These are phyloP conservation scores for Erythrolamprus reginae DNA, from an alignment of 2,113 vertebrate genomes.

Conservation along the genomic window DNA sequence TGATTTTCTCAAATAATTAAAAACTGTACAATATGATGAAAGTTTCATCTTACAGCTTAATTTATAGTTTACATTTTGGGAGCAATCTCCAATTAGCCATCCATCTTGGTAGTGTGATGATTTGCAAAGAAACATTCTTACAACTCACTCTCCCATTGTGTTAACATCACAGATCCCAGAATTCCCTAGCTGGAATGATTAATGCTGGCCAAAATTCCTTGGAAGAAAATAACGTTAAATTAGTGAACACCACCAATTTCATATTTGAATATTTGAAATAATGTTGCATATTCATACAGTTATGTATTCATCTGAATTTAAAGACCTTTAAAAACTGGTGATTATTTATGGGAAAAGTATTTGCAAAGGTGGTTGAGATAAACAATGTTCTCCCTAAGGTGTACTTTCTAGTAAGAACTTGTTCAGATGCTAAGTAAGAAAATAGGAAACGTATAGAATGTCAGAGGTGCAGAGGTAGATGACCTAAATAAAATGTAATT, in stretches of 20 bases:
- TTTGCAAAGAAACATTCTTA: background rate
- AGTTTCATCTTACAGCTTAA: background rate
- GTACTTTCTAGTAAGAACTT: constrained; percentile 1
- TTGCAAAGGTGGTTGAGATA: background rate
- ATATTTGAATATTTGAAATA: background rate
- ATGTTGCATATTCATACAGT: background rate
- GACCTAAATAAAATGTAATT: background rate
- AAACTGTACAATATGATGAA: background rate
- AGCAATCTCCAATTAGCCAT: background rate
- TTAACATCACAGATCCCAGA: background rate
- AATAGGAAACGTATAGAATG: background rate
- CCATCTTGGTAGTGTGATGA: background rate
- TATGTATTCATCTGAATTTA: background rate
- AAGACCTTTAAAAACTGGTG: background rate
- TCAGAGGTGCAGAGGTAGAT: background rate
- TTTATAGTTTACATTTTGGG: background rate
- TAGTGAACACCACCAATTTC: background rate
- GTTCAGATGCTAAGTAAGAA: background rate
- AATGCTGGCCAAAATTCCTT: background rate
- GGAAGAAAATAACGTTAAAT: background rate
- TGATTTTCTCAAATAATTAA: background rate
- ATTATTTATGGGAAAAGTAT: background rate
- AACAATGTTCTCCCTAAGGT: background rate
- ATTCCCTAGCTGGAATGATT: background rate
- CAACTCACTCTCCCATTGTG: background rate